Conservation (phyloP, 2,113 vertebrate species). For the Tragelaphus strepsiceros region DNA sequence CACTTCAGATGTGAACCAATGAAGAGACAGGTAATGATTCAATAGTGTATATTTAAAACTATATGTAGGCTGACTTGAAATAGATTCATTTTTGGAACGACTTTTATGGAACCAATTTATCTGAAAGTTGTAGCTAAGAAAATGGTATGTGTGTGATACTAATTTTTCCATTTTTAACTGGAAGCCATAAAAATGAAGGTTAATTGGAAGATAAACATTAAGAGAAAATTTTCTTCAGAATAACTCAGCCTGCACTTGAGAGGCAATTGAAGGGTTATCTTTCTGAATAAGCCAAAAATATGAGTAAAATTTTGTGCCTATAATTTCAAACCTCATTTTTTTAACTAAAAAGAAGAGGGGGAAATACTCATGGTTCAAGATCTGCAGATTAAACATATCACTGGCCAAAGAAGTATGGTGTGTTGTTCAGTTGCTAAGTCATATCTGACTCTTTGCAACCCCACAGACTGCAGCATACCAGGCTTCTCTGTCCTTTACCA, state of each 20-base stretch:
- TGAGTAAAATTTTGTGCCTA: not conserved
- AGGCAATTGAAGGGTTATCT: not conserved
- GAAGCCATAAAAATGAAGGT: not conserved
- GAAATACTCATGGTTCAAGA: not conserved
- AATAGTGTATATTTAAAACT: constrained; percentile 33
- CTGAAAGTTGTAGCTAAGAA: constrained; percentile 1
- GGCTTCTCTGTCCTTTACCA: not conserved
- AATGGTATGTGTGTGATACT: not conserved
- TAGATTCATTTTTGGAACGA: not conserved
- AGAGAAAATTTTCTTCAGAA: not conserved
- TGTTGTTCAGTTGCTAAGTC: not conserved
- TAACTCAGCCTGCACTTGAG: not conserved
- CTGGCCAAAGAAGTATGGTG: not conserved
- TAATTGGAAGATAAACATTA: not conserved
- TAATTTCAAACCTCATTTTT: not conserved
- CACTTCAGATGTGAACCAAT: not conserved
- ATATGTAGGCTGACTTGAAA: not conserved
- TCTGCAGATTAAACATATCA: not conserved
- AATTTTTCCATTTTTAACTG: not conserved
- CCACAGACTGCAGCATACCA: not conserved
- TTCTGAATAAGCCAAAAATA: not conserved
- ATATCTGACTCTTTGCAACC: not conserved
- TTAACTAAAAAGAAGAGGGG: not conserved
- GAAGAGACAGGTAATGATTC: constrained; percentile 9
- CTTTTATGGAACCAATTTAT: constrained; percentile 8